Evolutionary conservation across 2,888 invertebrate genomes (phyloP).

Genomic region (Suillia variegata): DNA sequence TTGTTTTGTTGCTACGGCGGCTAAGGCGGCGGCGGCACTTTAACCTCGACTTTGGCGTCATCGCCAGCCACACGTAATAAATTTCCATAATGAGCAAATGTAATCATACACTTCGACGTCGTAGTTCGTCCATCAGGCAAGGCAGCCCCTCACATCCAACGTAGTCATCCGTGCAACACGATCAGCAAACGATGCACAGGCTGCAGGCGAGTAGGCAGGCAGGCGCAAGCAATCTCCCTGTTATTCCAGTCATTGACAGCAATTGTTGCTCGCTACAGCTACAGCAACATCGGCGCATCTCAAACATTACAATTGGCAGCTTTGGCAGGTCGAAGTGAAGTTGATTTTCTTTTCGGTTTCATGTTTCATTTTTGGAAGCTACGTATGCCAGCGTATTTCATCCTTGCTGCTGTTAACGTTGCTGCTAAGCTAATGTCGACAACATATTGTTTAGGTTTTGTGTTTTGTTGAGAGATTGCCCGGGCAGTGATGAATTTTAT

Average conservation of each 20-base stretch:
- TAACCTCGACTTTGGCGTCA: constrained; percentile 32
- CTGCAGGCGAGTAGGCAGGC: background rate
- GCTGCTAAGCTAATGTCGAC: too few species aligned
- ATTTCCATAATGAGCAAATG: constrained; percentile 36
- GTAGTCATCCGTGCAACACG: too few species aligned
- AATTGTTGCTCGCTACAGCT: background rate
- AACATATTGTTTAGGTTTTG: too few species aligned
- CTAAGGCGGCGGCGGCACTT: constrained; percentile 32
- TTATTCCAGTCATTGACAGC: constrained; percentile 1
- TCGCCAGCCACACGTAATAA: constrained; percentile 35
- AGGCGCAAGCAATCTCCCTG: background rate
- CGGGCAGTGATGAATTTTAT: too few species aligned
- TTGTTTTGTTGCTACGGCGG: too few species aligned
- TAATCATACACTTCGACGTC: constrained; percentile 25
- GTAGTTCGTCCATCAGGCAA: background rate
- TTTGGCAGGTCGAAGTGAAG: background rate
- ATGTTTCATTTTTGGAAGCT: background rate
- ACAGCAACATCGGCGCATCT: too few species aligned
- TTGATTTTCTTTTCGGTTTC: background rate
- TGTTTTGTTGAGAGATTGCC: too few species aligned
- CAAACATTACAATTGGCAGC: too few species aligned
- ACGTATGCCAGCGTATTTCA: background rate
- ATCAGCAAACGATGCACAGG: too few species aligned
- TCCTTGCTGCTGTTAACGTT: too few species aligned
- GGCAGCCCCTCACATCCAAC: background rate